Percentiles rank a stretch among this genome's conserved stretches.
Evolutionary conservation across 1,140 invertebrate species (phyloP).

Genomic region (Atopsyche davidsoni): DNA sequence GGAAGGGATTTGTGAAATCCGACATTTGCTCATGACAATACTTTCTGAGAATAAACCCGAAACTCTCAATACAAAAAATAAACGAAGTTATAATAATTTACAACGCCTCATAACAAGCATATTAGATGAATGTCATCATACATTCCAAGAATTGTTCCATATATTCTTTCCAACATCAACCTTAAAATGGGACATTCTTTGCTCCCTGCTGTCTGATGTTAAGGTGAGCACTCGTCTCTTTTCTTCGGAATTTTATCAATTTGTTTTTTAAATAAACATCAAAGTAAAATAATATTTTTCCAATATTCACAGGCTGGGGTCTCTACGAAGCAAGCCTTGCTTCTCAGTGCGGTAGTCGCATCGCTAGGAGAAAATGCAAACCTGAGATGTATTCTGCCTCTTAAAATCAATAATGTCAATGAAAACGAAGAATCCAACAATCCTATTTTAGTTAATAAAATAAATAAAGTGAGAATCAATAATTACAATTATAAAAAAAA

Average conservation of each 20-base stretch:
- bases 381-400: too few species aligned
- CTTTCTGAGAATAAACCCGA: neutral
- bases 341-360: too few species aligned
- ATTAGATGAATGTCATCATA: slow-evolving; percentile 83
- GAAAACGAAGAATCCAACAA: too few species aligned
- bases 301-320: too few species aligned
- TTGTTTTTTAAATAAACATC: neutral
- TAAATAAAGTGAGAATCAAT: too few species aligned
- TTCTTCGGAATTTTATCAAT: neutral
- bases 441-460: too few species aligned
- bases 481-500: neutral
- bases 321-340: too few species aligned
- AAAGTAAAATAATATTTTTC: neutral
- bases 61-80: slow-evolving; percentile 1
- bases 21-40: slow-evolving; percentile 63
- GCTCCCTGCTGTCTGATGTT: slow-evolving; percentile 75
- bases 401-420: too few species aligned
- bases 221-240: too few species aligned
- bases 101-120: slow-evolving; percentile 56
- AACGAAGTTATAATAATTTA: slow-evolving; percentile 23
- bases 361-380: too few species aligned
- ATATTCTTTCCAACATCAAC: slow-evolving; percentile 92
- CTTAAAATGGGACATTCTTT: slow-evolving; percentile 88
- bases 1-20: slow-evolving; percentile 80
- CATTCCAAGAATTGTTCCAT: slow-evolving; percentile 88